Evolutionary conservation across 2,797 vertebrate genomes (phyloP).

Genomic region (Chanos chanos): DNA sequence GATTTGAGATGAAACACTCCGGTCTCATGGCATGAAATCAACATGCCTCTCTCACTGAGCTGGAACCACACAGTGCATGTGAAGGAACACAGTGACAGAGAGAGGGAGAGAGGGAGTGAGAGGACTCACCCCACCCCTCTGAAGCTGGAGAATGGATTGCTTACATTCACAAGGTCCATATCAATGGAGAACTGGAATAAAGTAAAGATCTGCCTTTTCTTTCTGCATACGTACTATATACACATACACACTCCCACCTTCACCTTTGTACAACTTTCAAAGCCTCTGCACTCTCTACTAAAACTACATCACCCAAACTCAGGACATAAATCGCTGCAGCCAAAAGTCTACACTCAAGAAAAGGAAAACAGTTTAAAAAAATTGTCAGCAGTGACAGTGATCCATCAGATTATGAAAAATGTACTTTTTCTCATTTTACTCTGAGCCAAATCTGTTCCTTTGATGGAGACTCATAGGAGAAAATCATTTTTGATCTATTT

Average conservation of each 20-base stretch:
- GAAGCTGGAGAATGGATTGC: conserved; percentile 46
- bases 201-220: conserved; percentile 29
- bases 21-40: conserved; percentile 58
- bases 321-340: too few species aligned
- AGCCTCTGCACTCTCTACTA: conserved; percentile 66
- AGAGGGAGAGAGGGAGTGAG: conserved; percentile 42
- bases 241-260: conserved; percentile 14
- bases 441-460: too few species aligned
- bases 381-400: too few species aligned
- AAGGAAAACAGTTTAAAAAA: too few species aligned
- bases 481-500: too few species aligned
- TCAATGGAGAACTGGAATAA: conserved; percentile 61
- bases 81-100: conserved; percentile 46
- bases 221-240: too few species aligned
- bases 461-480: too few species aligned
- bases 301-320: conserved; percentile 77
- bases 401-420: too few species aligned
- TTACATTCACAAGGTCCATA: conserved; percentile 58
- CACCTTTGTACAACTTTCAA: conserved; percentile 60
- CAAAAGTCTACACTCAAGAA: too few species aligned
- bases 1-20: conserved; percentile 71
- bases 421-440: too few species aligned
- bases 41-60: conserved; percentile 49
- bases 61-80: conserved; percentile 47
- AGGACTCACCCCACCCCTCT: conserved; percentile 38